Percentiles rank a stretch among this genome's conserved stretches.
These are phyloP conservation scores for Gymnoscopelus braueri DNA, from an alignment of 2,797 vertebrate species.

Conservation along the genomic window DNA sequence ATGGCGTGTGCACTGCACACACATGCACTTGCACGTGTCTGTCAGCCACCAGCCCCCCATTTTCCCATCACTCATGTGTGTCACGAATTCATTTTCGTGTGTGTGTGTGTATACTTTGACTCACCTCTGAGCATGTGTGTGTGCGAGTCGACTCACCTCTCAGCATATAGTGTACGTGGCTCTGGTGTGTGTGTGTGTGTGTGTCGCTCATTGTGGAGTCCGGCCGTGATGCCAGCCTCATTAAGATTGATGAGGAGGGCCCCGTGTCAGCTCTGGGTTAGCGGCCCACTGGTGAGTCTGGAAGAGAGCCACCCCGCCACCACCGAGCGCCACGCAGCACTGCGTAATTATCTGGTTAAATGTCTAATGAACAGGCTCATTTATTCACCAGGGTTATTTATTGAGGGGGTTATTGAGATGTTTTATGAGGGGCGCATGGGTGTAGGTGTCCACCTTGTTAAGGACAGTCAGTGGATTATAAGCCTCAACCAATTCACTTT, in stretches of 20 bases:
- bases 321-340: slow-evolving; percentile 48
- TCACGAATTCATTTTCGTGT: too few species aligned
- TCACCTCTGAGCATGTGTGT: too few species aligned
- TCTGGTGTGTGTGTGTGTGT: slow-evolving; percentile 28
- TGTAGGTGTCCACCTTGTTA: slow-evolving; percentile 51
- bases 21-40: background rate
- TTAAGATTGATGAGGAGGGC: slow-evolving; percentile 80
- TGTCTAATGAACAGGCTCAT: slow-evolving; percentile 77
- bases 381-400: slow-evolving; percentile 82
- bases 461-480: slow-evolving; percentile 20
- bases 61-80: too few species aligned
- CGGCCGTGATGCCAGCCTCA: slow-evolving; percentile 67
- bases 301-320: slow-evolving; percentile 52
- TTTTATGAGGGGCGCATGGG: slow-evolving; percentile 57
- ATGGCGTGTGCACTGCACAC: too few species aligned
- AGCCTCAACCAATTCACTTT: too few species aligned
- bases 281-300: slow-evolving; percentile 65
- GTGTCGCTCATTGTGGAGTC: slow-evolving; percentile 70
- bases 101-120: too few species aligned
- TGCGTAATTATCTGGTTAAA: slow-evolving; percentile 79
- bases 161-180: background rate
- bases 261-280: slow-evolving; percentile 78
- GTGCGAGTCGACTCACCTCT: too few species aligned
- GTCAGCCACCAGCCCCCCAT: background rate
- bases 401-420: slow-evolving; percentile 54